These are phyloP conservation scores for Oreamnos americanus DNA, from an alignment of 2,113 vertebrate genomes.

Conservation along the genomic window DNA sequence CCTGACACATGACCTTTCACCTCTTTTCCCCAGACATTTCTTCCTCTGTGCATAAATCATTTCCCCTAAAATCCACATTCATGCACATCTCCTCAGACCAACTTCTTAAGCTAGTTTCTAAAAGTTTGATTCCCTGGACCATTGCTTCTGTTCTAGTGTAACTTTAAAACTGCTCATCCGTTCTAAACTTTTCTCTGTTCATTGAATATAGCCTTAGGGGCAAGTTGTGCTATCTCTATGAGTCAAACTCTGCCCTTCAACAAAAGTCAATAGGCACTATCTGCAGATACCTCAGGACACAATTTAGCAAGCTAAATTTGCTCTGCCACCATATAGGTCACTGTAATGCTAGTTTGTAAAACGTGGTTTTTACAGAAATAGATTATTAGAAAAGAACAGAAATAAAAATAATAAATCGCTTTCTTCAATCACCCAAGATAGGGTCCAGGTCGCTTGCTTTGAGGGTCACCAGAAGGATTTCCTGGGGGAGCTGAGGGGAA, in stretches of 20 bases:
- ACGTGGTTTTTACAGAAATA: not conserved
- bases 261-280: conserved; percentile 40
- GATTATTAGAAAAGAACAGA: not conserved
- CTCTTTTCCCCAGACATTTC: not conserved
- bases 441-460: not conserved
- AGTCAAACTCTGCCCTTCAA: conserved; percentile 58
- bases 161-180: conserved; percentile 45
- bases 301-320: not conserved
- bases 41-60: conserved; percentile 7
- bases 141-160: conserved; percentile 8
- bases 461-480: not conserved
- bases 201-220: conserved; percentile 35
- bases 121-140: conserved; percentile 59
- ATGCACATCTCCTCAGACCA: not conserved
- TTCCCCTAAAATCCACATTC: conserved; percentile 44
- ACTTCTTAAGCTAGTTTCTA: conserved; percentile 42
- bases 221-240: conserved; percentile 33
- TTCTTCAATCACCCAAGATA: not conserved
- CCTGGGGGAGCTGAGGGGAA: not conserved
- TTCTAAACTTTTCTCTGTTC: conserved; percentile 54
- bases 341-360: not conserved
- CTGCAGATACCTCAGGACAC: conserved; percentile 21
- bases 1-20: not conserved
- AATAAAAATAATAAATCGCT: not conserved
- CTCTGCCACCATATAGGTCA: not conserved